Evolutionary conservation across 2,113 vertebrate genomes (phyloP).

Genomic region (Thryonomys swinderianus): DNA sequence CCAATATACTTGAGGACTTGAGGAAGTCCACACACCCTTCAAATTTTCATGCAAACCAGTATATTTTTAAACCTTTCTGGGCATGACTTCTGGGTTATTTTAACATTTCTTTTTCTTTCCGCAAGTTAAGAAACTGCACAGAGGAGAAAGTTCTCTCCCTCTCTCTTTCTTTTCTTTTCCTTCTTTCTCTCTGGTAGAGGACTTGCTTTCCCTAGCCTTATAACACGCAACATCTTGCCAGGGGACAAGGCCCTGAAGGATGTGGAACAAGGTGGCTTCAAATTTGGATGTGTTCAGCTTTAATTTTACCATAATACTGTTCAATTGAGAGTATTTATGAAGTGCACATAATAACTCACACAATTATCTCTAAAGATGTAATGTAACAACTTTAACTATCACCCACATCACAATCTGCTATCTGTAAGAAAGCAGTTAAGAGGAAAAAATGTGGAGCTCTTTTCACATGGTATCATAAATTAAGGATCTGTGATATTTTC

Average conservation of each 20-base stretch:
- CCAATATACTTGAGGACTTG: neutral
- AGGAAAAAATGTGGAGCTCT: neutral
- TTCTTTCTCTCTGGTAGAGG: too few species aligned
- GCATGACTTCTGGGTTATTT: neutral
- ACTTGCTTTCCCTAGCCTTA: neutral
- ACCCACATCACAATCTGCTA: neutral
- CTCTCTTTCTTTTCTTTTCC: too few species aligned
- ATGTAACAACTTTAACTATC: neutral
- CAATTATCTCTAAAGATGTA: slow-evolving; percentile 42
- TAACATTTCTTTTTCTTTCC: neutral
- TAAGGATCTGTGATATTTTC: slow-evolving; percentile 15
- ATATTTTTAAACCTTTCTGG: neutral
- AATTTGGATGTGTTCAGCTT: neutral
- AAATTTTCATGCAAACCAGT: neutral
- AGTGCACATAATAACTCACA: neutral
- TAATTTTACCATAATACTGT: neutral
- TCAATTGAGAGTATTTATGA: neutral
- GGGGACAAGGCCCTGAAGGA: neutral
- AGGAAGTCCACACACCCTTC: neutral
- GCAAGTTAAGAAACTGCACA: neutral
- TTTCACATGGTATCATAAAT: neutral
- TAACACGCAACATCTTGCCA: neutral
- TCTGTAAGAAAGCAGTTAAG: neutral
- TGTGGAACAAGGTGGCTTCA: neutral
- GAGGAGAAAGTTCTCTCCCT: neutral